These are phyloP conservation scores for Gnathonemus echidnorhynchus DNA, from an alignment of 2,113 vertebrate species.

Conservation along the genomic window DNA sequence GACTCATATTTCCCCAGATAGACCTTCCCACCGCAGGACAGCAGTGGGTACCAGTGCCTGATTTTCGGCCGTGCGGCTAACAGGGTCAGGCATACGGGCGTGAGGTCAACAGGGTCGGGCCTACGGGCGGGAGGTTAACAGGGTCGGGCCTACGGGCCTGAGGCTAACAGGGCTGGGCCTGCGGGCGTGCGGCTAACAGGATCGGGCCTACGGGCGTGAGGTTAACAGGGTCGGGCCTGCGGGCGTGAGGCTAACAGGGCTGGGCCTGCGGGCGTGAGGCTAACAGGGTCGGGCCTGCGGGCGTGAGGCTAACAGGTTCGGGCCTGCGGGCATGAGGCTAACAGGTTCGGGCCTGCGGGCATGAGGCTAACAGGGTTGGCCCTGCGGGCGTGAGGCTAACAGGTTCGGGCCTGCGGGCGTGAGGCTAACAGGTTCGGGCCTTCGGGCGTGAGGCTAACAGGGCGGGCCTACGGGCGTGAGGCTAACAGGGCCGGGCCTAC, in stretches of 20 bases:
- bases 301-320: neutral
- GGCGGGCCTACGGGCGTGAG: no score
- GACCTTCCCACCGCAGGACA: neutral
- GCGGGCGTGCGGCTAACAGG: neutral
- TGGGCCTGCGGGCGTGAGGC: no score
- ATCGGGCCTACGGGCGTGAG: neutral
- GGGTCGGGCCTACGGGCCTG: no score
- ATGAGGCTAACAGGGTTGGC: no score
- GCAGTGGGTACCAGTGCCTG: neutral
- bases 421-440: no score
- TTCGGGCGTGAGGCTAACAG: no score
- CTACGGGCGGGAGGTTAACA: no score
- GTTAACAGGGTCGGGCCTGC: no score
- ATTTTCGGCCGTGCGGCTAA: neutral
- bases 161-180: no score
- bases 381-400: neutral
- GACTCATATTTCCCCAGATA: neutral
- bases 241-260: neutral
- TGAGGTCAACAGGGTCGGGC: neutral
- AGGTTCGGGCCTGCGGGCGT: neutral
- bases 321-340: neutral
- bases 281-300: neutral
- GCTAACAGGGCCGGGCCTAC: fast-evolving
- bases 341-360: neutral
- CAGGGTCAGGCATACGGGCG: neutral